A percentile compares a stretch with the other conserved stretches of the same genome.
Conservation (phyloP, 2,113 vertebrate genomes). For the Kryptolebias marmoratus region DNA sequence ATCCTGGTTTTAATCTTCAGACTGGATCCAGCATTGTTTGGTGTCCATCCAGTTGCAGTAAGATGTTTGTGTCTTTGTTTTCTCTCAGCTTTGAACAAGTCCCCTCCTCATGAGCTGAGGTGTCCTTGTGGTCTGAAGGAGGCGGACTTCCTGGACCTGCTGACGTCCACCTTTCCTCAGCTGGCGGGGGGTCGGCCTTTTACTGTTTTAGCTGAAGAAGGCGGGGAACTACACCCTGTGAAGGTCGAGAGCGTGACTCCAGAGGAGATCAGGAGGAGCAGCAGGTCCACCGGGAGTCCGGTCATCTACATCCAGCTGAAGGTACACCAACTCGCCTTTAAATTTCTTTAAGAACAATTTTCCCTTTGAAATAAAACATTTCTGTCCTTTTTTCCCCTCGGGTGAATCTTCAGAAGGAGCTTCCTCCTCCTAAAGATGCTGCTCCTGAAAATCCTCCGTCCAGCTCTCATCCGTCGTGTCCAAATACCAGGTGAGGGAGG, state of each 20-base stretch:
- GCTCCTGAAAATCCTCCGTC: neutral
- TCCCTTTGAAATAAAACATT: too few species aligned
- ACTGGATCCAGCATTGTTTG: too few species aligned
- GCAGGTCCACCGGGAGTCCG: neutral
- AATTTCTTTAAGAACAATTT: too few species aligned
- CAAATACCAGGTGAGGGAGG: neutral
- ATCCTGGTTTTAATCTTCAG: too few species aligned
- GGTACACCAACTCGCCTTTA: neutral
- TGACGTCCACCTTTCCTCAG: constrained; percentile 40
- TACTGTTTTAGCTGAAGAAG: constrained; percentile 1
- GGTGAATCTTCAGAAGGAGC: neutral
- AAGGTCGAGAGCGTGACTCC: neutral
- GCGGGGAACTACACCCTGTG: constrained; percentile 14
- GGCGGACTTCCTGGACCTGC: constrained; percentile 28
- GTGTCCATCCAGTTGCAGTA: too few species aligned
- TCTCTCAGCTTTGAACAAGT: too few species aligned
- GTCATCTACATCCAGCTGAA: constrained; percentile 41
- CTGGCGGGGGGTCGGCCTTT: neutral
- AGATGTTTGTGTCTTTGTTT: too few species aligned
- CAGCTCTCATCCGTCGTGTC: neutral
- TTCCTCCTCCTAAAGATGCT: neutral
- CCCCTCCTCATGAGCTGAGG: neutral
- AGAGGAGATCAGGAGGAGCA: constrained; percentile 21
- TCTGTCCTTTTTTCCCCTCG: neutral
- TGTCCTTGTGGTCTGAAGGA: constrained; percentile 27